Percentiles rank a stretch among this genome's conserved stretches.
phyloP scores from a whole-genome alignment of 2,113 vertebrate genomes.

The Hiodon alosoides region DNA sequence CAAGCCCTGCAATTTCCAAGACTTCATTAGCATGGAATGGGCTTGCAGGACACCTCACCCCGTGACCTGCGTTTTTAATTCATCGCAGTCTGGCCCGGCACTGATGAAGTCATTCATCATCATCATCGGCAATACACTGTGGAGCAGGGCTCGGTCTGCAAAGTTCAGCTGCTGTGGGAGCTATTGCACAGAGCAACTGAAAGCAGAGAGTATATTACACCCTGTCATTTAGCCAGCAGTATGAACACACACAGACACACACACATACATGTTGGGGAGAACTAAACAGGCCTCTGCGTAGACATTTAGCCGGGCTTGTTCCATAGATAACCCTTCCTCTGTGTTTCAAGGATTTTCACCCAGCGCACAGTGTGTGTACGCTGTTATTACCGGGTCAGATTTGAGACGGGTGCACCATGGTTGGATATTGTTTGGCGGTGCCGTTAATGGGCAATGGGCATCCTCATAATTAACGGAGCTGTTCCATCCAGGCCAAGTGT shows the following conservation, averaged over 20 bases:
- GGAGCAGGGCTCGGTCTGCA: constrained; percentile 51
- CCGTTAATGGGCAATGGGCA: constrained; percentile 54
- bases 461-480: constrained; percentile 56
- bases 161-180: constrained; percentile 61
- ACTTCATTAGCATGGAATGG: constrained; percentile 69
- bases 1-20: constrained; percentile 57
- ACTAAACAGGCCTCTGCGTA: constrained; percentile 29
- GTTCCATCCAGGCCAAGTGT: constrained; percentile 45
- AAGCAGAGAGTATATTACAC: constrained; percentile 63
- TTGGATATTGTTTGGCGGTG: constrained; percentile 28
- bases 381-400: constrained; percentile 18
- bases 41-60: constrained; percentile 57
- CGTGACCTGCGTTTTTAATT: constrained; percentile 62
- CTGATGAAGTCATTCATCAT: constrained; percentile 78
- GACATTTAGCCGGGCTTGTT: constrained; percentile 39
- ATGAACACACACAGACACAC: constrained; percentile 30
- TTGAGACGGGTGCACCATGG: constrained; percentile 24
- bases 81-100: constrained; percentile 49
- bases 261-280: constrained; percentile 32
- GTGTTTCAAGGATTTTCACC: constrained; percentile 16
- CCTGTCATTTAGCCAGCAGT: constrained; percentile 62
- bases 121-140: constrained; percentile 46
- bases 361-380: background rate
- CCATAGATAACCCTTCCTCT: constrained; percentile 33
- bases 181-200: constrained; percentile 57